Conservation (phyloP, 2,888 invertebrate species). For the Tachina grossa region DNA sequence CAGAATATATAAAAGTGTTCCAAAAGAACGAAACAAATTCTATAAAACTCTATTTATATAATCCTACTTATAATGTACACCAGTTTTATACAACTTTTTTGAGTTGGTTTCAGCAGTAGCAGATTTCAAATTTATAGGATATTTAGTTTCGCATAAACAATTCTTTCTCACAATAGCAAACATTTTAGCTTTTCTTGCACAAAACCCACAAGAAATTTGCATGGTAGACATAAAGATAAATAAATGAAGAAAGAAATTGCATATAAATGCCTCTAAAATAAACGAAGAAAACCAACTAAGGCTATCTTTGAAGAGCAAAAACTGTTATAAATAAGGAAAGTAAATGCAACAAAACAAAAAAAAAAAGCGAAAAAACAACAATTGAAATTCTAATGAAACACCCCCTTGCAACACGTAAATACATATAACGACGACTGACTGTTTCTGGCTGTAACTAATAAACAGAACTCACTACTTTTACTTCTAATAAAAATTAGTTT, state of each 20-base stretch:
- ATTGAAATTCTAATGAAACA: slow-evolving; percentile 58
- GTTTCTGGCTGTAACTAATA: slow-evolving; percentile 39
- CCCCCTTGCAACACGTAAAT: slow-evolving; percentile 52
- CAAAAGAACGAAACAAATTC: too few species aligned
- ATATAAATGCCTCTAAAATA: slow-evolving; percentile 42
- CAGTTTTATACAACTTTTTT: too few species aligned
- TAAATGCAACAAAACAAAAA: slow-evolving; percentile 47
- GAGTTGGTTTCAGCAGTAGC: background rate
- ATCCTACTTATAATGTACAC: too few species aligned
- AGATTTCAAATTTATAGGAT: background rate
- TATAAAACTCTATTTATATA: too few species aligned
- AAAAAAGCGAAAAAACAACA: slow-evolving; percentile 4
- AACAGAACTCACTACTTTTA: slow-evolving; percentile 17
- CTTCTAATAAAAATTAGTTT: slow-evolving; percentile 40
- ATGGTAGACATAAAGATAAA: slow-evolving; percentile 70
- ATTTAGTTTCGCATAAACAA: background rate
- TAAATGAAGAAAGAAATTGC: slow-evolving; percentile 47
- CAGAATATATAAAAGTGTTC: too few species aligned
- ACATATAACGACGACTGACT: slow-evolving; percentile 8
- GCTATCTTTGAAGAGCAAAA: slow-evolving; percentile 52
- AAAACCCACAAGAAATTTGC: slow-evolving; percentile 60
- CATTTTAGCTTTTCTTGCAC: slow-evolving; percentile 17
- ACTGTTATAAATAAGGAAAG: slow-evolving; percentile 46
- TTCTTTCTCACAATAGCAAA: background rate
- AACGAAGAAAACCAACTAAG: background rate